These are phyloP conservation scores for Microvelia longipes DNA, from an alignment of 1,140 invertebrate genomes.

Conservation along the genomic window DNA sequence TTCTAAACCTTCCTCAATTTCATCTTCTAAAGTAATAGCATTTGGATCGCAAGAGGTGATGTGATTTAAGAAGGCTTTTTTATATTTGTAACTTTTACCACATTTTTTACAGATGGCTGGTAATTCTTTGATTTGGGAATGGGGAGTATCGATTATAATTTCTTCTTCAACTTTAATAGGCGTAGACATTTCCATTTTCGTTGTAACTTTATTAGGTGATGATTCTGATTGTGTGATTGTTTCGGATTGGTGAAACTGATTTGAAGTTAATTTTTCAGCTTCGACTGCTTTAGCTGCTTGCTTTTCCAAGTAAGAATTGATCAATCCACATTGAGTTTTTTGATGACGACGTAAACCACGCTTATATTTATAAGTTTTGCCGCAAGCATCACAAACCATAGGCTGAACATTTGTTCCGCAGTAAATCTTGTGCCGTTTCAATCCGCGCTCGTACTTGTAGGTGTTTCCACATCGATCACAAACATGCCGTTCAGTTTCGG, in stretches of 20 bases:
- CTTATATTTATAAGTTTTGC: constrained; percentile 29
- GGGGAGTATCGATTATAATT: too few relatives aligned
- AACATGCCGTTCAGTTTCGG: constrained; percentile 1
- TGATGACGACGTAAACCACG: constrained; percentile 35
- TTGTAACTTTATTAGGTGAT: too few relatives aligned
- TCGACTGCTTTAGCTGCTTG: neutral
- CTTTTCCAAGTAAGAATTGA: neutral
- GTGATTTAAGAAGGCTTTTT: constrained; percentile 1
- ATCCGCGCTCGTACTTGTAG: constrained; percentile 33
- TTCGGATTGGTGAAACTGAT: too few relatives aligned
- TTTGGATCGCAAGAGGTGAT: neutral
- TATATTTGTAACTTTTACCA: constrained; percentile 8
- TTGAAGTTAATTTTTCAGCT: neutral
- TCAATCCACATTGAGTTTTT: neutral
- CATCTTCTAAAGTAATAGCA: too few relatives aligned
- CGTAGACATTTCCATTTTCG: too few relatives aligned
- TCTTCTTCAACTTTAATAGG: too few relatives aligned
- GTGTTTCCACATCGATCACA: constrained; percentile 21
- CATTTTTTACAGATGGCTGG: too few relatives aligned
- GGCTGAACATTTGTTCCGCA: constrained; percentile 11
- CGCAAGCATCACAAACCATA: constrained; percentile 19
- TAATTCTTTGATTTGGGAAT: too few relatives aligned
- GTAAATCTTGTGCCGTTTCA: constrained; percentile 31
- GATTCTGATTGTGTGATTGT: too few relatives aligned
- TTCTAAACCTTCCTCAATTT: too few relatives aligned